Evolutionary conservation across 2,888 invertebrate genomes (phyloP).

Genomic region (Leptopilina drosophilae): DNA sequence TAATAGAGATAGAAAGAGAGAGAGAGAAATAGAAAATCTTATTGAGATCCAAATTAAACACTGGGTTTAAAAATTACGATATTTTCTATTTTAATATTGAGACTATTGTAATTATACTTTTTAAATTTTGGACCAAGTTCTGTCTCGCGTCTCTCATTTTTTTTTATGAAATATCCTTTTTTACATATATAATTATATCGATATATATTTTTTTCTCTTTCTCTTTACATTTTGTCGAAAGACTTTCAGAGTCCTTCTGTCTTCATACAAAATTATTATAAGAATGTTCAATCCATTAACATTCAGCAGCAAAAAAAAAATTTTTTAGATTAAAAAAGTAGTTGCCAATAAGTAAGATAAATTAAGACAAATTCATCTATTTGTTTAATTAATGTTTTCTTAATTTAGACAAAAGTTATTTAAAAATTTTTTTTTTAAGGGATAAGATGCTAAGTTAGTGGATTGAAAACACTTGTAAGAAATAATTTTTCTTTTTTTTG

Average conservation of each 20-base stretch:
- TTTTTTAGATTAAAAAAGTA: background rate
- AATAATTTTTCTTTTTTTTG: background rate
- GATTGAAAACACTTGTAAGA: too few relatives aligned
- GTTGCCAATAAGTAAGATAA: too few relatives aligned
- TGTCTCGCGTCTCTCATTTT: slow-evolving; percentile 8
- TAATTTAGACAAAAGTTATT: background rate
- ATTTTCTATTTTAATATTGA: background rate
- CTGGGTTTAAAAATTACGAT: background rate
- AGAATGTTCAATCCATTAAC: background rate
- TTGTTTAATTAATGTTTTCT: too few relatives aligned
- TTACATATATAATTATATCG: slow-evolving; percentile 4
- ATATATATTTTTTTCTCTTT: background rate
- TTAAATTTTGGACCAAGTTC: background rate
- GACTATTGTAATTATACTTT: slow-evolving; percentile 9
- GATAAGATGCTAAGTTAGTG: too few relatives aligned
- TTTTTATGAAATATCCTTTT: background rate
- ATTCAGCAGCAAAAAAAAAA: background rate
- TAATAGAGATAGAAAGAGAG: background rate
- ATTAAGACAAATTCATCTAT: too few relatives aligned
- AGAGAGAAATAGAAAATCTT: slow-evolving; percentile 1
- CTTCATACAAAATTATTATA: background rate
- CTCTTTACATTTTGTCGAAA: background rate
- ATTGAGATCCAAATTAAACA: background rate
- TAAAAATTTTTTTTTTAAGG: background rate
- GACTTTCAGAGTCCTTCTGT: slow-evolving; percentile 7